Percentiles rank a stretch among this genome's conserved stretches.
phyloP scores from a whole-genome alignment of 2,888 invertebrate species.

The Petrolisthes cinctipes region DNA sequence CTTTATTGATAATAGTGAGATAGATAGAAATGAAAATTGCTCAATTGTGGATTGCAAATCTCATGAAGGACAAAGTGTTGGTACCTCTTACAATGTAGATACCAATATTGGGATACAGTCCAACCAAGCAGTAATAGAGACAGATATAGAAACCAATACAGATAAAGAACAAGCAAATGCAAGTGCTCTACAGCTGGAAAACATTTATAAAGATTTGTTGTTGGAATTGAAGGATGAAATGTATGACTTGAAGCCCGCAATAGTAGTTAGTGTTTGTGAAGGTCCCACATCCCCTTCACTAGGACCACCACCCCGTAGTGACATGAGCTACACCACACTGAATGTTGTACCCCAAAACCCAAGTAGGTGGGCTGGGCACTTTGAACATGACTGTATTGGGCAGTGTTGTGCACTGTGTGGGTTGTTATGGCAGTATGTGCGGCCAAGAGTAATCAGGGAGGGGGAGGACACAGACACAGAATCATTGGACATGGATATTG shows the following conservation, averaged over 20 bases:
- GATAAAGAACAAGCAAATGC: neutral
- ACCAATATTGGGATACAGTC: neutral
- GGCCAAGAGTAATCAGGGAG: constrained; percentile 4
- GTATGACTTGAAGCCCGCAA: neutral
- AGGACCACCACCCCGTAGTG: neutral
- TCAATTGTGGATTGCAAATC: neutral
- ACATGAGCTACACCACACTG: constrained; percentile 11
- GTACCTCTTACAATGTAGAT: neutral
- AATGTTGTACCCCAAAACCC: constrained; percentile 25
- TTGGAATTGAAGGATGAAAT: constrained; percentile 8
- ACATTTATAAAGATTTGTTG: constrained; percentile 39
- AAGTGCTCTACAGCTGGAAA: neutral
- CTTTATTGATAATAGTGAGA: neutral
- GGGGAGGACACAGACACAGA: constrained; percentile 33
- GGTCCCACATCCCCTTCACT: neutral
- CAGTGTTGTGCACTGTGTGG: constrained; percentile 43
- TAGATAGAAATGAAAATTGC: neutral
- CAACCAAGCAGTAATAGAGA: neutral
- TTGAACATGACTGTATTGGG: constrained; percentile 46
- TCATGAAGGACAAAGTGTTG: neutral
- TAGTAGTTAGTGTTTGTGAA: neutral
- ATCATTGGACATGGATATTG: constrained; percentile 46
- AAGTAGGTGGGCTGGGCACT: constrained; percentile 27
- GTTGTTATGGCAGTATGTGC: constrained; percentile 38
- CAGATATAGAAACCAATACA: neutral